Evolutionary conservation across 1,140 invertebrate species (phyloP).

Genomic region (Drosophila fuyamai): DNA sequence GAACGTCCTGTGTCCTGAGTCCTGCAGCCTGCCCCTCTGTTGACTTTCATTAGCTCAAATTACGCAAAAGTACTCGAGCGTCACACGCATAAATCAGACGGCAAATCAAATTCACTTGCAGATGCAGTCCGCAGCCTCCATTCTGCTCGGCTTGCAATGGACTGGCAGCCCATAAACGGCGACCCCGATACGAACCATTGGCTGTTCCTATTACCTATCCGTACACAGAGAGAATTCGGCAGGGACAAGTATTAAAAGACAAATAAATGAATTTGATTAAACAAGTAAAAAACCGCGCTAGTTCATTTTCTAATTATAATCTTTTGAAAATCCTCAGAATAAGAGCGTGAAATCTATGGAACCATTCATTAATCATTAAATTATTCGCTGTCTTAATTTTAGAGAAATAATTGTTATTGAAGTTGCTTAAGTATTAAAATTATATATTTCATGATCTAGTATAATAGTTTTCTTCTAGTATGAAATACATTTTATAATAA

Average conservation of each 20-base stretch:
- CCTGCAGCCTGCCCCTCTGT: slow-evolving; percentile 26
- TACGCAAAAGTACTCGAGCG: slow-evolving; percentile 68
- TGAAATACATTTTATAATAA: too few relatives aligned
- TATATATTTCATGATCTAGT: too few relatives aligned
- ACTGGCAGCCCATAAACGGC: slow-evolving; percentile 56
- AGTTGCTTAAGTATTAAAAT: too few relatives aligned
- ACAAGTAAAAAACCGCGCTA: too few relatives aligned
- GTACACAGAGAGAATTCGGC: not conserved
- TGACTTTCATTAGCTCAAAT: slow-evolving; percentile 77
- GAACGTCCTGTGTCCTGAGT: slow-evolving; percentile 1
- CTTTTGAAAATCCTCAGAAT: too few relatives aligned
- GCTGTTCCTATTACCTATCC: slow-evolving; percentile 1
- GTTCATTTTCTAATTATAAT: too few relatives aligned
- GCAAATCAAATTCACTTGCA: slow-evolving; percentile 72
- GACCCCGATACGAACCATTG: slow-evolving; percentile 33
- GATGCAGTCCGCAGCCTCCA: slow-evolving; percentile 32
- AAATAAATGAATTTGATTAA: not conserved
- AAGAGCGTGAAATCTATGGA: too few relatives aligned
- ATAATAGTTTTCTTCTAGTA: too few relatives aligned
- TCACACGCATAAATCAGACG: slow-evolving; percentile 56
- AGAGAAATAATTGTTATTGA: too few relatives aligned
- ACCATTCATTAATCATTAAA: too few relatives aligned
- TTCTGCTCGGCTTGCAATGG: slow-evolving; percentile 41
- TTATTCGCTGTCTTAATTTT: too few relatives aligned
- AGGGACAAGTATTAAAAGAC: not conserved